These are phyloP conservation scores for Venustoraphidia nigricollis DNA, from an alignment of 2,888 invertebrate species.

Conservation along the genomic window DNA sequence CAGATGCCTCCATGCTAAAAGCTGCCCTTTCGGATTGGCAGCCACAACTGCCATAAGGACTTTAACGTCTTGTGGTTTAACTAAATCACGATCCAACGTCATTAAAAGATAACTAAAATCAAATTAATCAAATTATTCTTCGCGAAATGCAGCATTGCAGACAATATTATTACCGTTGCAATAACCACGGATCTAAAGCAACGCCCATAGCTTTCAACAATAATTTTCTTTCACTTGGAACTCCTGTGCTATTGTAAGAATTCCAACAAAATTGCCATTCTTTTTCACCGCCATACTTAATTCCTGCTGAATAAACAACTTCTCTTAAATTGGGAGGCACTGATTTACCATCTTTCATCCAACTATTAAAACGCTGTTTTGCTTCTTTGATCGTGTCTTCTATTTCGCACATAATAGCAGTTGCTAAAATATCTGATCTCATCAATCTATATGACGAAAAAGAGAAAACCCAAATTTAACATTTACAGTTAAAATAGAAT, in stretches of 20 bases:
- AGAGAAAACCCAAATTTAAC: not conserved
- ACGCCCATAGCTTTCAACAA: slow-evolving; percentile 56
- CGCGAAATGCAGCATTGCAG: not conserved
- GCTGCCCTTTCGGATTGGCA: slow-evolving; percentile 50
- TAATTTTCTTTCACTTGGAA: slow-evolving; percentile 54
- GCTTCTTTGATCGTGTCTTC: slow-evolving; percentile 54
- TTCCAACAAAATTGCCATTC: slow-evolving; percentile 72
- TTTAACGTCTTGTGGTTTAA: slow-evolving; percentile 55
- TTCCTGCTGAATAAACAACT: slow-evolving; percentile 47
- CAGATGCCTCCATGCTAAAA: slow-evolving; percentile 59
- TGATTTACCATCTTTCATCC: slow-evolving; percentile 48
- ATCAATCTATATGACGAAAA: slow-evolving; percentile 38
- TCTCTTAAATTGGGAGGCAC: slow-evolving; percentile 62
- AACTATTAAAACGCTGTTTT: slow-evolving; percentile 48
- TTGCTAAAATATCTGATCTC: slow-evolving; percentile 51
- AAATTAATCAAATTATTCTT: not conserved
- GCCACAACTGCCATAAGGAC: slow-evolving; percentile 57
- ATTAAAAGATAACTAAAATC: slow-evolving; percentile 51
- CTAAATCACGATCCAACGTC: slow-evolving; percentile 49
- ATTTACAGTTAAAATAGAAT: not conserved
- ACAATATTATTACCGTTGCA: slow-evolving; percentile 43
- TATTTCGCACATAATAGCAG: slow-evolving; percentile 57
- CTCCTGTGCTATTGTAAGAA: slow-evolving; percentile 45
- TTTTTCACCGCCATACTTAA: slow-evolving; percentile 48
- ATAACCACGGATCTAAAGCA: slow-evolving; percentile 62